A percentile compares a stretch with the other conserved stretches of the same genome.
Evolutionary conservation across 2,797 vertebrate genomes (phyloP).

Genomic region (Ptychadena robeensis): DNA sequence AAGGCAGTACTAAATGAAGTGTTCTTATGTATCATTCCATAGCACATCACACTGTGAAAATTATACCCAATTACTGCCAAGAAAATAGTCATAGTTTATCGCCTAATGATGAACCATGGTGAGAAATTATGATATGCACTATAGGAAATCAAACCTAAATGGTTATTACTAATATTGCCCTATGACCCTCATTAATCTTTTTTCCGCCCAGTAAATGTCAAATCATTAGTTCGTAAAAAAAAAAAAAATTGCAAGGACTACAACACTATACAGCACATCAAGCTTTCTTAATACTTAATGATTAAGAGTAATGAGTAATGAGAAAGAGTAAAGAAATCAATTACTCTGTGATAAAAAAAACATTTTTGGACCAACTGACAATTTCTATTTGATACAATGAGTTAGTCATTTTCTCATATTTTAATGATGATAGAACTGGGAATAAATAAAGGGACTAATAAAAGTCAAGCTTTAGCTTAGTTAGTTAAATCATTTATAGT

Average conservation of each 20-base stretch:
- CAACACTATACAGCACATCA: not conserved
- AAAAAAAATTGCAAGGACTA: not conserved
- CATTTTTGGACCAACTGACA: not conserved
- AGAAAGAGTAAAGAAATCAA: conserved; percentile 2
- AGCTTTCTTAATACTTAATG: not conserved
- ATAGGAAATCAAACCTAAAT: not conserved
- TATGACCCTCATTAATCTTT: not conserved
- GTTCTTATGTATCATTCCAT: not conserved
- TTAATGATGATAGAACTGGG: not conserved
- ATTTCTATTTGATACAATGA: not conserved
- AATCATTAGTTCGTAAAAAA: not conserved
- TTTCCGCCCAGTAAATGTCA: not conserved
- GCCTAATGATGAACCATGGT: not conserved
- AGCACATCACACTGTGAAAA: not conserved
- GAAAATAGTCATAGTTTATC: not conserved
- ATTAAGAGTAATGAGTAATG: too few relatives aligned
- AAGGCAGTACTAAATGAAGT: not conserved
- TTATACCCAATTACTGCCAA: not conserved
- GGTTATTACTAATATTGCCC: not conserved
- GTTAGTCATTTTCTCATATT: not conserved
- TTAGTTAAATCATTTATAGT: not conserved
- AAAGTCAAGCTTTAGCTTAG: not conserved
- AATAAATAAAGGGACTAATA: not conserved
- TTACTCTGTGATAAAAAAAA: not conserved
- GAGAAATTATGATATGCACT: not conserved